A percentile compares a stretch with the other conserved stretches of the same genome.
Conservation (phyloP, 2,797 vertebrate species). For the Sebastes cheni region DNA sequence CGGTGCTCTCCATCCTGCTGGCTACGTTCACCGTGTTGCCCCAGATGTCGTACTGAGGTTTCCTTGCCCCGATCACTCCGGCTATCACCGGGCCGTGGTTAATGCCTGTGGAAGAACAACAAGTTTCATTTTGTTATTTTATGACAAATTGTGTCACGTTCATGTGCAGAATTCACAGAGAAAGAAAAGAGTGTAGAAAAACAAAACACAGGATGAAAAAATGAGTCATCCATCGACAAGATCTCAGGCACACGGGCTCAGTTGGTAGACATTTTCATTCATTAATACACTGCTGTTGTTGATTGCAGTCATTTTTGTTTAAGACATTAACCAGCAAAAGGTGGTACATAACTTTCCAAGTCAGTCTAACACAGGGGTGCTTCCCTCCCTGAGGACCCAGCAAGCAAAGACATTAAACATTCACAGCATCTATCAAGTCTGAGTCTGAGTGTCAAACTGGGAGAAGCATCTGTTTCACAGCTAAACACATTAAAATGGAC, state of each 20-base stretch:
- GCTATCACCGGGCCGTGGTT: conserved; percentile 97
- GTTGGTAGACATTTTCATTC: not conserved
- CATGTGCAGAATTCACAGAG: not conserved
- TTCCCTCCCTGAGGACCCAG: no score
- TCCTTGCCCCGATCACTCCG: conserved; percentile 96
- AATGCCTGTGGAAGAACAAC: conserved; percentile 84
- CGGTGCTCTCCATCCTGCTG: conserved; percentile 97
- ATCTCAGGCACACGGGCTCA: not conserved
- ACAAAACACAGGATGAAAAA: not conserved
- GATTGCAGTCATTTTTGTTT: no score
- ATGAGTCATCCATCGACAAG: not conserved
- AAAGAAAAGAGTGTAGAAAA: not conserved
- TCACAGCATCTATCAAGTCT: no score
- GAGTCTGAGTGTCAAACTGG: no score
- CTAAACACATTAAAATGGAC: no score
- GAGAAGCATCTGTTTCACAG: no score
- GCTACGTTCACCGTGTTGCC: conserved; percentile 98
- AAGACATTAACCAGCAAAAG: no score
- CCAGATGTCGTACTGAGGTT: conserved; percentile 99
- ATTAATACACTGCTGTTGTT: not conserved
- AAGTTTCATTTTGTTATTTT: not conserved
- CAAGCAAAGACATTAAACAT: no score
- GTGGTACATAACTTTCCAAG: not conserved
- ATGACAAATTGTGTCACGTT: not conserved
- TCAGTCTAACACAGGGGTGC: no score